Conservation (phyloP, 2,113 vertebrate genomes). For the Scomber scombrus region DNA sequence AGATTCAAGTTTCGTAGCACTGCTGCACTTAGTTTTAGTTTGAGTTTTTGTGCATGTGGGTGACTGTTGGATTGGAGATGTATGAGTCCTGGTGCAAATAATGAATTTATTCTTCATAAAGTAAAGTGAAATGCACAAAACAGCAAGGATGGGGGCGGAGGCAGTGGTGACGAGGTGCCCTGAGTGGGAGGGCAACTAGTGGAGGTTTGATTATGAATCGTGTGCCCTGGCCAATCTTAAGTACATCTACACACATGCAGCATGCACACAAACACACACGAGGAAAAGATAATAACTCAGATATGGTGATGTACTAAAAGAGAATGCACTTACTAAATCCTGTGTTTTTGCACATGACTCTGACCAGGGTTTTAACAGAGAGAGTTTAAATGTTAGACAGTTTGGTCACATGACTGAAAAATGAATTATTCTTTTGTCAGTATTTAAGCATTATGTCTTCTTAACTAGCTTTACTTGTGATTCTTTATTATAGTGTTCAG, state of each 20-base stretch:
- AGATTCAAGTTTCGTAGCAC: background rate
- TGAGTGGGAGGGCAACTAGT: constrained; percentile 72
- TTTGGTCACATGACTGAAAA: too few species aligned
- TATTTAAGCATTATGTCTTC: too few species aligned
- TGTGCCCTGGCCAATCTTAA: constrained; percentile 37
- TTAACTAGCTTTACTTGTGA: too few species aligned
- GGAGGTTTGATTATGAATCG: constrained; percentile 70
- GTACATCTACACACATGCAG: constrained; percentile 32
- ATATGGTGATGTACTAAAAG: constrained; percentile 19
- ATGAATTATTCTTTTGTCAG: too few species aligned
- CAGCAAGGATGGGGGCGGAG: constrained; percentile 63
- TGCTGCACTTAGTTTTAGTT: constrained; percentile 10
- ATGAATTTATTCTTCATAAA: constrained; percentile 58
- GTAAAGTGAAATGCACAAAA: constrained; percentile 54
- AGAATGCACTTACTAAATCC: constrained; percentile 1
- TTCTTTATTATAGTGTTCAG: too few species aligned
- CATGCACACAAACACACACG: background rate
- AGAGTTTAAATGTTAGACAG: too few species aligned
- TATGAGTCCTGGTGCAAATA: constrained; percentile 41
- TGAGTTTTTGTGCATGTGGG: constrained; percentile 38
- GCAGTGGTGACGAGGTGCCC: constrained; percentile 47
- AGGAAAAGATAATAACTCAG: constrained; percentile 2
- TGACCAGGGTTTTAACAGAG: background rate
- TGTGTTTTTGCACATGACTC: background rate
- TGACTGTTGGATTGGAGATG: constrained; percentile 45